Evolutionary conservation across 2,888 invertebrate species (phyloP).

Genomic region (Drosophila setosimentum): DNA sequence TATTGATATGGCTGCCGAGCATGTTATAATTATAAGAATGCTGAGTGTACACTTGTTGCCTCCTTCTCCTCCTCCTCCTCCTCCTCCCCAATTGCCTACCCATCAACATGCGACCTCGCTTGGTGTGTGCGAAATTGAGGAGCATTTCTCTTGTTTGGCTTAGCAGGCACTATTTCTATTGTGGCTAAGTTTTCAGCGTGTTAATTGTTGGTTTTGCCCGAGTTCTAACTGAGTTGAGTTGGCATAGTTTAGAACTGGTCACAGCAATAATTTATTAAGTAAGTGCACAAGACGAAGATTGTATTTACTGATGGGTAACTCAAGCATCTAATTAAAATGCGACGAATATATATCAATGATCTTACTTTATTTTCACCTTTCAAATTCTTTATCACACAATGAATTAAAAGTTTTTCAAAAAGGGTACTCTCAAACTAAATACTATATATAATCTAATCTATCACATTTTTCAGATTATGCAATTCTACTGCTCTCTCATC

Average conservation of each 20-base stretch:
- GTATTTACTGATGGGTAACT: background rate
- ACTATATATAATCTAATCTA: background rate
- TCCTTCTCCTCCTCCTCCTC: background rate
- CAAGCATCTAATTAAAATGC: background rate
- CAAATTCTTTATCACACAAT: background rate
- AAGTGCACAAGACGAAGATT: background rate
- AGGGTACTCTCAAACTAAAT: background rate
- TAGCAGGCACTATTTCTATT: slow-evolving; percentile 24
- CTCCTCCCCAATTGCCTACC: background rate
- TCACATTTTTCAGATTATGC: background rate
- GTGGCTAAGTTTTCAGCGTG: slow-evolving; percentile 35
- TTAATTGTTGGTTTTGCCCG: slow-evolving; percentile 43
- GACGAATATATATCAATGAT: background rate
- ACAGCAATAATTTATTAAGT: slow-evolving; percentile 15
- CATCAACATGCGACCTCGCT: slow-evolving; percentile 1
- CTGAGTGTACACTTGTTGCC: slow-evolving; percentile 62
- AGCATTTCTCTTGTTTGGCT: slow-evolving; percentile 28
- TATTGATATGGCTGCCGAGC: slow-evolving; percentile 77
- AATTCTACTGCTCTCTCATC: background rate
- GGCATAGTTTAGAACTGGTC: slow-evolving; percentile 29
- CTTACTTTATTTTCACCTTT: background rate
- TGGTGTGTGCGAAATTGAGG: slow-evolving; percentile 41
- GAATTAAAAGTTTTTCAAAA: background rate
- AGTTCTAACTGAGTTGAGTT: slow-evolving; percentile 15
- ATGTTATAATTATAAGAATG: slow-evolving; percentile 78